Evolutionary conservation across 2,888 invertebrate genomes (phyloP).

Genomic region (Octonoba sinensis): DNA sequence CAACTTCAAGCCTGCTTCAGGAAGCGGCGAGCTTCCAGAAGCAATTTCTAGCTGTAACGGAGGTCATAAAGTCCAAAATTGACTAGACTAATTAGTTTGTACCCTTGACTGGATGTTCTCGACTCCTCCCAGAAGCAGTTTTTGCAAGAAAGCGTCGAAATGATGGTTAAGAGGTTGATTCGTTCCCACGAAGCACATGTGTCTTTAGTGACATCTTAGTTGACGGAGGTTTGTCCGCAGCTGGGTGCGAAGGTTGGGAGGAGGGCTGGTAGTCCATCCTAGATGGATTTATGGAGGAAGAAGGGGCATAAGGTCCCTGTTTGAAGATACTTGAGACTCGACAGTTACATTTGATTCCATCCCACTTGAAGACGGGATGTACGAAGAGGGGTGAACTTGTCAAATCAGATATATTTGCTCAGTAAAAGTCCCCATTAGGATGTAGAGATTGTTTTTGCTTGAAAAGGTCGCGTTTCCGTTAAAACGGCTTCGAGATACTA

Average conservation of each 20-base stretch:
- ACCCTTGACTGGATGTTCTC: constrained; percentile 24
- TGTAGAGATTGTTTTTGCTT: no score
- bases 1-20: constrained; percentile 1
- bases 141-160: constrained; percentile 16
- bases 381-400: constrained; percentile 19
- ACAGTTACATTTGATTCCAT: background rate
- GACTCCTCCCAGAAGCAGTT: constrained; percentile 11
- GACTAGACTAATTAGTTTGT: constrained; percentile 42
- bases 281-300: constrained; percentile 40
- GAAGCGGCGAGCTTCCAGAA: constrained; percentile 9
- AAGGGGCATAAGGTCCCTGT: constrained; percentile 23
- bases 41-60: constrained; percentile 10
- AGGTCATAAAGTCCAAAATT: constrained; percentile 15
- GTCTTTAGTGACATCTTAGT: constrained; percentile 20
- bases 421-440: background rate
- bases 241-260: constrained; percentile 25
- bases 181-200: constrained; percentile 46
- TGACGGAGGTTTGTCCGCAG: constrained; percentile 36
- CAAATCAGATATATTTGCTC: constrained; percentile 38
- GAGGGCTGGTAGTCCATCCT: constrained; percentile 23
- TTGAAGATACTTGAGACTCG: constrained; percentile 43
- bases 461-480: no score
- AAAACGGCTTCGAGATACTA: no score
- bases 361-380: background rate
- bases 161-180: constrained; percentile 6